Evolutionary conservation across 2,113 vertebrate species (phyloP), one percentile per base, ranked within the genome.

Genomic region (Neoarius graeffei): DNA sequence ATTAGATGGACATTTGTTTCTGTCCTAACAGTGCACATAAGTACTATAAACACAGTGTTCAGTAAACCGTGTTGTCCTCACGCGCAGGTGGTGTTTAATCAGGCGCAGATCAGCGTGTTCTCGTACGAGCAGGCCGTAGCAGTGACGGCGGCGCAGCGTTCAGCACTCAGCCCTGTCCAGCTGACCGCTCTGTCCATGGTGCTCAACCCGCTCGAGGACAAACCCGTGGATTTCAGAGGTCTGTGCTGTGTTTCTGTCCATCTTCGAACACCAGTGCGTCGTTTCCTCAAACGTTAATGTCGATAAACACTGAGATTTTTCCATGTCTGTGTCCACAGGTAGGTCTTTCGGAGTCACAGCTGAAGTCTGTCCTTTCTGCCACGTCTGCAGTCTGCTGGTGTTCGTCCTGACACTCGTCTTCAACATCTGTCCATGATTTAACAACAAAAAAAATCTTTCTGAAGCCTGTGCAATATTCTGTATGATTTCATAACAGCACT

Each of bases 71-170:
- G 60, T 3, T 7, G 27, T n/a, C 42, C 6, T 14, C 71, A 42
- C 88, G 10, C 59, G 17, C 85, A 91, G 96, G 95, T 96, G 54
- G 93, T 94, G 74, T 95, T 97, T 81, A 60, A 91, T 88, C 92
- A 90, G 66, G 89, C 20, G 5, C 94, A 96, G 93, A 94, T 97
- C 54, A 88, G 91, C 66, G 90, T 94, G 93, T 96, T 97, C 86
- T 94, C 94, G 54, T 96, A 96, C n/a, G 94, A 95, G 86, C 96
- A 97, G 92, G 96, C 94, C 0, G 76, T 88, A 5, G 94, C 93
- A 9, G 93, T 97, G 54, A 96, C 95, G 0, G 11, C 83, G 0
- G 87, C 88, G 62, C 95, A 96, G 90, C 71, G 89, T 4, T 3
- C 80, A 6, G 90, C 83, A 62, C 89, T 96, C 85, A 91, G 91